A percentile compares a stretch with the other conserved stretches of the same genome.
These are phyloP conservation scores for Temnothorax rugatulus DNA, from an alignment of 2,888 invertebrate species.

Conservation along the genomic window DNA sequence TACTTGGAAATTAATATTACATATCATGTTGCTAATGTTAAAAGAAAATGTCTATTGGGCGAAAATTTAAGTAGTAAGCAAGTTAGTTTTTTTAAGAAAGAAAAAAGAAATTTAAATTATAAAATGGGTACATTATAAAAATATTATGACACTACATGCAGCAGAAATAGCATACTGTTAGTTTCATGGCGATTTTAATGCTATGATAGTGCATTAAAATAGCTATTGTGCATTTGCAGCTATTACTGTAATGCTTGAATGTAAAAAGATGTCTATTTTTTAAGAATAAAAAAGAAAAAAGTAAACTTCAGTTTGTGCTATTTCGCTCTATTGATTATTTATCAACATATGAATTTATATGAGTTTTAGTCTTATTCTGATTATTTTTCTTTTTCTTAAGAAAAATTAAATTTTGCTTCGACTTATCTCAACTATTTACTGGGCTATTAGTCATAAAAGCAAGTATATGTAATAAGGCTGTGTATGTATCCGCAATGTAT, in stretches of 20 bases:
- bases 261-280: conserved; percentile 13
- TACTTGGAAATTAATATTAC: not conserved
- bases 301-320: not conserved
- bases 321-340: not conserved
- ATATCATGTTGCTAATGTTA: not conserved
- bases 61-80: not conserved
- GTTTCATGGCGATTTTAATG: conserved; percentile 17
- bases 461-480: not conserved
- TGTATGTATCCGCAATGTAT: too few species aligned
- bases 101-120: not conserved
- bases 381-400: too few species aligned
- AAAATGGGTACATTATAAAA: not conserved
- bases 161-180: not conserved
- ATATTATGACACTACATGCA: not conserved
- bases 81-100: not conserved
- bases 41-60: not conserved
- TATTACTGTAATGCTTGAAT: conserved; percentile 11
- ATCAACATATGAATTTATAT: not conserved
- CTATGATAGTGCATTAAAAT: not conserved
- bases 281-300: not conserved
- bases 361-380: not conserved
- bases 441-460: not conserved
- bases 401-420: not conserved
- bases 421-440: not conserved
- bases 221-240: not conserved